Base-by-base conservation (phyloP, 2,797 vertebrate species). In the Linurgus olivaceus region DNA sequence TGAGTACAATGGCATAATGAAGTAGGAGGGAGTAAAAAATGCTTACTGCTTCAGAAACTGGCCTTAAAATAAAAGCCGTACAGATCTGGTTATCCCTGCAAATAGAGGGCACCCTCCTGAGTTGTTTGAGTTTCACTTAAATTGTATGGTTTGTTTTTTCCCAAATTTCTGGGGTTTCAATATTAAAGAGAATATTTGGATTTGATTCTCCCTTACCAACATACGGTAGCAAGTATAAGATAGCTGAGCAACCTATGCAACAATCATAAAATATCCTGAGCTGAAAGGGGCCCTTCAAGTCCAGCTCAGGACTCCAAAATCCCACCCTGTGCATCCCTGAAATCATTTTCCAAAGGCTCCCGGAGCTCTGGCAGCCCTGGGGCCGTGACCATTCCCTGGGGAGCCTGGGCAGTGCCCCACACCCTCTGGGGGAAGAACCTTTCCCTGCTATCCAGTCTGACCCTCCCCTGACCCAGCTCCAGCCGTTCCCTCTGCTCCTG, bases 1-100 rank as follows among this genome's bases (percentile, higher is more conserved):
- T 84, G 95, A 96, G 96, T 91, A 94, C 91, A 97, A 93, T 94
- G 85, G 95, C 55, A 91, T 94, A 97, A 96, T 96, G 94, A 96
- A 95, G 89, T 58, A 94, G 93, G 92, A 94, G 94, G 85, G 79
- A 96, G 78, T 78, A 88, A 95, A 96, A 97, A 96, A 66, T 94
- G 95, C 96, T 97, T 96, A 96, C 95, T 94, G 79, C 85, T 93
- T 91, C 88, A 96, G 94, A 97, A 96, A 94, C 75, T 55, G 87
- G 82, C 89, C 94, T 96, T 96, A 95, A 96, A 97, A 96, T 96
- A 97, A 96, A 95, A 94, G 62, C 87, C 66, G 54, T 75, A 55
- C 81, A 73, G 70, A 89, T 94, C 70, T 96, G 94, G 91, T 94
- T 96, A 93, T 92, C 85, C 95, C 85, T 93, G 91, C 95, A 96